These are phyloP conservation scores for Calliopsis andreniformis DNA, from an alignment of 1,140 invertebrate species.

Conservation along the genomic window DNA sequence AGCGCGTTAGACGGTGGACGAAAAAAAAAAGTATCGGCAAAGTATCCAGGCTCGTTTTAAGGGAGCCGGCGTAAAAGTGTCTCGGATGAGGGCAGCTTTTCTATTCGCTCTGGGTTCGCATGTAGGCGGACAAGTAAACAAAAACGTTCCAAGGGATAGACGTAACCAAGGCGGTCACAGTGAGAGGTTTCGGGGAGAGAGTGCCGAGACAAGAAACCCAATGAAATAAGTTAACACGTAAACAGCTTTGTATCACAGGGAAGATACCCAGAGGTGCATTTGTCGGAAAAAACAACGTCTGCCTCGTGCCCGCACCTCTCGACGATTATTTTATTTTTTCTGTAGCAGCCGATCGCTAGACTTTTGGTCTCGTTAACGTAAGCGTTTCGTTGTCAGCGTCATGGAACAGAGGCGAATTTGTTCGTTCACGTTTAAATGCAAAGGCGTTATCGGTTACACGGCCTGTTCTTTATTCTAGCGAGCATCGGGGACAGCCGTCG, in stretches of 20 bases:
- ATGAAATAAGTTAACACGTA: conserved; percentile 49
- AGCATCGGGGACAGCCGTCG: neutral
- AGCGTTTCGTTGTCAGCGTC: too few species aligned
- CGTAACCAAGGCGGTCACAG: conserved; percentile 36
- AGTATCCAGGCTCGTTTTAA: neutral
- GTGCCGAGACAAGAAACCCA: conserved; percentile 62
- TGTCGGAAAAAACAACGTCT: conserved; percentile 74
- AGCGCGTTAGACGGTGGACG: conserved; percentile 4
- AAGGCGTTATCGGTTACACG: too few species aligned
- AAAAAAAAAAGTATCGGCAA: neutral
- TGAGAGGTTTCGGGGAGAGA: conserved; percentile 60
- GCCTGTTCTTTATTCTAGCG: too few species aligned
- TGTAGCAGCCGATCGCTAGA: neutral
- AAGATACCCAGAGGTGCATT: conserved; percentile 81
- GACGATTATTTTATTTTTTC: conserved; percentile 62
- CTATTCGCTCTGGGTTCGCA: neutral
- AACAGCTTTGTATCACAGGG: conserved; percentile 53
- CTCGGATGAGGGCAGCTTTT: neutral
- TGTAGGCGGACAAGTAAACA: conserved; percentile 1
- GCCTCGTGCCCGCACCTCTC: conserved; percentile 54
- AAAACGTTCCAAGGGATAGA: conserved; percentile 16
- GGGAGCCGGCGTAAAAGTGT: conserved; percentile 21
- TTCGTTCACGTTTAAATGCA: too few species aligned
- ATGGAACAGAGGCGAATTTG: too few species aligned
- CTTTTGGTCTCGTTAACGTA: too few species aligned